Conservation (phyloP, 2,888 invertebrate species). For the Azorinus chamasolen region DNA sequence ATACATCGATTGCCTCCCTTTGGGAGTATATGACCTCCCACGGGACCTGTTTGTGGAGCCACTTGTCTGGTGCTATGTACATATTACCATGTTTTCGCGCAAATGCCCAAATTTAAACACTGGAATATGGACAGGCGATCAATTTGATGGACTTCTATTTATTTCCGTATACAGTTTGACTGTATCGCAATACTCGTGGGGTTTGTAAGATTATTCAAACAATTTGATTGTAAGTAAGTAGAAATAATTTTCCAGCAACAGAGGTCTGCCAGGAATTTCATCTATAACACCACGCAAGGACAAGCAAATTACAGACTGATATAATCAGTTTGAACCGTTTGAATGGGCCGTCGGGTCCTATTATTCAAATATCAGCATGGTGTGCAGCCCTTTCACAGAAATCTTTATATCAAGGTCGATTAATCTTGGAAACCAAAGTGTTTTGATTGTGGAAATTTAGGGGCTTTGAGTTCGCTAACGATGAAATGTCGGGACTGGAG, state of each 20-base stretch:
- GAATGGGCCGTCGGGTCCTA: slow-evolving; percentile 1
- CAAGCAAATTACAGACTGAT: too few relatives aligned
- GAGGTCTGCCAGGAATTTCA: too few relatives aligned
- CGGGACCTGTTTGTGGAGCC: slow-evolving; percentile 20
- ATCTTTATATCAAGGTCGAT: too few relatives aligned
- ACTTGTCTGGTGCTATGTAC: slow-evolving; percentile 26
- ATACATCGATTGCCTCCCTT: slow-evolving; percentile 24
- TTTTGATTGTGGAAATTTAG: too few relatives aligned
- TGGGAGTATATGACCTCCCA: slow-evolving; percentile 4
- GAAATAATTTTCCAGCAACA: too few relatives aligned
- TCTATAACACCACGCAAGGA: too few relatives aligned
- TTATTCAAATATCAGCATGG: background rate
- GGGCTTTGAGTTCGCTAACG: too few relatives aligned
- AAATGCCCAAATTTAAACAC: slow-evolving; percentile 6
- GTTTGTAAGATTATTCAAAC: slow-evolving; percentile 1
- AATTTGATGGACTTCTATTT: slow-evolving; percentile 31
- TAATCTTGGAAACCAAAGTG: too few relatives aligned
- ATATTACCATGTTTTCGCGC: slow-evolving; percentile 12
- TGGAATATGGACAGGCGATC: slow-evolving; percentile 13
- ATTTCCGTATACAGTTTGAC: slow-evolving; percentile 30
- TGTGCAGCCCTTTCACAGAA: too few relatives aligned
- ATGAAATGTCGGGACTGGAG: too few relatives aligned
- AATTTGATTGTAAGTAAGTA: background rate
- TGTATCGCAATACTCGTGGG: slow-evolving; percentile 14
- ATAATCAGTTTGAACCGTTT: slow-evolving; percentile 2